These are phyloP conservation scores for Chaitophorus viminalis DNA, from an alignment of 2,888 invertebrate species.

Conservation along the genomic window DNA sequence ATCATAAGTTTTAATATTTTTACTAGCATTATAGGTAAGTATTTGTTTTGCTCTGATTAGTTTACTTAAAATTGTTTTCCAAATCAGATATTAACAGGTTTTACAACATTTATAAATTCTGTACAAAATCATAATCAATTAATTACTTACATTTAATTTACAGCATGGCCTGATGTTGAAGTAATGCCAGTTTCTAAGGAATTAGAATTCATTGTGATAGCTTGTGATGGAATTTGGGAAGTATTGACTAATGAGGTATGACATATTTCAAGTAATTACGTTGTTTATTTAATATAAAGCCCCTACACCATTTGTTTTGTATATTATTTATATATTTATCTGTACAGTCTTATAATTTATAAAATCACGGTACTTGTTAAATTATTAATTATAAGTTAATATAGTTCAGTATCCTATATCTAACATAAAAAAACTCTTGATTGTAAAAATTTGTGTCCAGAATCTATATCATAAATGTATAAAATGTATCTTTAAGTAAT, in stretches of 20 bases:
- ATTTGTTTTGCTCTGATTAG: too few relatives aligned
- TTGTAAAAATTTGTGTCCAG: too few relatives aligned
- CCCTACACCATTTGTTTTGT: neutral
- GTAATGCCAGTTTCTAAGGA: conserved; percentile 83
- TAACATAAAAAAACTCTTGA: too few relatives aligned
- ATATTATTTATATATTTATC: neutral
- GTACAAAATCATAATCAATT: neutral
- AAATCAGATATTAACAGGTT: too few relatives aligned
- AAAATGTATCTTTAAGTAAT: too few relatives aligned
- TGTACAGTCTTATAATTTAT: neutral
- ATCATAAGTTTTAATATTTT: conserved; percentile 63
- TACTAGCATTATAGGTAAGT: neutral
- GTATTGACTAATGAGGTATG: conserved; percentile 87
- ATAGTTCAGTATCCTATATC: too few relatives aligned
- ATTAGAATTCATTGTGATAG: conserved; percentile 95
- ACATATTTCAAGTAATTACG: neutral
- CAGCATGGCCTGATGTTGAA: conserved; percentile 93
- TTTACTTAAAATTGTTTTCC: too few relatives aligned
- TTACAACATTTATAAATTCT: neutral
- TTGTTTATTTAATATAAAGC: neutral
- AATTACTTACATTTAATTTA: conserved; percentile 65
- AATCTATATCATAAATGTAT: too few relatives aligned
- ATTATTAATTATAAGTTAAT: too few relatives aligned
- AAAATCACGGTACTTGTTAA: too few relatives aligned
- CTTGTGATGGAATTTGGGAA: conserved; percentile 99